Percentiles rank a stretch among this genome's conserved stretches.
phyloP scores from a whole-genome alignment of 2,113 vertebrate species.

The Brachypteracias leptosomus region DNA sequence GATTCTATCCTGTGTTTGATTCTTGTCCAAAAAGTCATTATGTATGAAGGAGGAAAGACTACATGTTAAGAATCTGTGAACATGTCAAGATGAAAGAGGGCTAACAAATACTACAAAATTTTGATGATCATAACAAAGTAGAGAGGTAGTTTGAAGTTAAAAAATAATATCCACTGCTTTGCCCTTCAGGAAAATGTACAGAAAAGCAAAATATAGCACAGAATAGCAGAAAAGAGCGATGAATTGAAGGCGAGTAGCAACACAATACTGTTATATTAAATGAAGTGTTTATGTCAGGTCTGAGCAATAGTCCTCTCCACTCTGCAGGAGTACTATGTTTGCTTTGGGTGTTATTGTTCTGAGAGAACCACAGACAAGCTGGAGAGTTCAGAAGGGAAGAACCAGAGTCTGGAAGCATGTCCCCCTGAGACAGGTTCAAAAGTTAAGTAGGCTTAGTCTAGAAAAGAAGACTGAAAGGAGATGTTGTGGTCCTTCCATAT shows the following conservation, averaged over 20 bases:
- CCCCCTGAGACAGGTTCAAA: background rate
- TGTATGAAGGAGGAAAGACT: background rate
- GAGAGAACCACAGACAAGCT: background rate
- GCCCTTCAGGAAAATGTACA: background rate
- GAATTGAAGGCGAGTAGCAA: rapidly evolving
- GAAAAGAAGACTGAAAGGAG: background rate
- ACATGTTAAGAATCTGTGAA: background rate
- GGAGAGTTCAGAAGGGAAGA: background rate
- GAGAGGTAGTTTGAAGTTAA: background rate
- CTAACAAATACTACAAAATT: background rate
- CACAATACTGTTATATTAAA: rapidly evolving
- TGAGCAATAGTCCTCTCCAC: background rate
- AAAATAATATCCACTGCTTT: background rate
- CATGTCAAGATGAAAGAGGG: background rate
- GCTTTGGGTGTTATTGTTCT: background rate
- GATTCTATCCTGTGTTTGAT: background rate
- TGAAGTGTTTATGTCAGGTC: background rate
- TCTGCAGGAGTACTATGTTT: background rate
- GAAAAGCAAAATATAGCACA: background rate
- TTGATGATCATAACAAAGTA: background rate
- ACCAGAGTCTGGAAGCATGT: background rate
- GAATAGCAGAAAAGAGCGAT: background rate
- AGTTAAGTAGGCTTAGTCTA: background rate
- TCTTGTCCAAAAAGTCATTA: background rate
- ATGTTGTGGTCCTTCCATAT: background rate